Conservation (phyloP, 2,113 vertebrate species). For the Pygathrix nemaeus region DNA sequence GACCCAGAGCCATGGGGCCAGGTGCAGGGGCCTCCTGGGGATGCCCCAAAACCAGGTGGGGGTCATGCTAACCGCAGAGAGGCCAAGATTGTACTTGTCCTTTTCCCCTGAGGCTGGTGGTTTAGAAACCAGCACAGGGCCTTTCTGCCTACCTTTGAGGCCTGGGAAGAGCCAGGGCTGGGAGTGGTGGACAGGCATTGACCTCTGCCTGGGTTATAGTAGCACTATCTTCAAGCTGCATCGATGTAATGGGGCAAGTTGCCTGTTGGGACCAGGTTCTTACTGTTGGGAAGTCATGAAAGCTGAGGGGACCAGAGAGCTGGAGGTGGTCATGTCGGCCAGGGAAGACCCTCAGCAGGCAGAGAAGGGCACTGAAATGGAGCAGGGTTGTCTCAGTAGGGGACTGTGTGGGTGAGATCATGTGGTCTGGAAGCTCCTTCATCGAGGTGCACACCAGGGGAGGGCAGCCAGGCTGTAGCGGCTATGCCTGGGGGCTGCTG, state of each 20-base stretch:
- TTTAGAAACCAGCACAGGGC: background rate
- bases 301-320: background rate
- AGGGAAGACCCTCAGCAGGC: fast-evolving
- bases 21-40: background rate
- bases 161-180: background rate
- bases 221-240: background rate
- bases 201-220: background rate
- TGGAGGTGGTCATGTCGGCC: background rate
- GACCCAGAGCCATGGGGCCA: background rate
- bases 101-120: fast-evolving
- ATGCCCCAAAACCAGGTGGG: fast-evolving
- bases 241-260: fast-evolving
- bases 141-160: background rate
- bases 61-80: fast-evolving
- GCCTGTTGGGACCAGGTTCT: fast-evolving
- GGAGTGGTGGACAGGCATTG: too few relatives aligned
- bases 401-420: too few relatives aligned
- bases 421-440: background rate
- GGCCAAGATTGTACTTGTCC: background rate
- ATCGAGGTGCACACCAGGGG: background rate
- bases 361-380: fast-evolving
- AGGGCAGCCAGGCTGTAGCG: background rate
- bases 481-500: background rate
- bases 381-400: too few relatives aligned
- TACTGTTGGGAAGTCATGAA: background rate